Evolutionary conservation across 1,140 invertebrate species (phyloP), one percentile per base, ranked within the genome.

Genomic region (Pseudobourletiella spinata): DNA sequence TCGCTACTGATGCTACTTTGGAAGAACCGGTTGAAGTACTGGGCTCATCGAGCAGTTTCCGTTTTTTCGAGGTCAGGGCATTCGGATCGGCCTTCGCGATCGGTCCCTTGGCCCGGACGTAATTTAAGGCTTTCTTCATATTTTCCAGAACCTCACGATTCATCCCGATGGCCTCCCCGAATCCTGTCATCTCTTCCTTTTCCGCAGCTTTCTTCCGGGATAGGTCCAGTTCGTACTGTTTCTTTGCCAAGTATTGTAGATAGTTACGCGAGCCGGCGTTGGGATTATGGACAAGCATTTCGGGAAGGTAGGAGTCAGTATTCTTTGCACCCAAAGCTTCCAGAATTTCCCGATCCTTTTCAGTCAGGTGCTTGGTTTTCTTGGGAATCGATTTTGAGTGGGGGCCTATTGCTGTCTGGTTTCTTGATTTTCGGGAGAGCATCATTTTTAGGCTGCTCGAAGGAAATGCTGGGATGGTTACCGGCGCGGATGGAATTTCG

Each of bases 61-160:
- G 29, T 30, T 65, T 68, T 25, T 48, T 48, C 6, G 44, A 6
- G n/a, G n/a, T 39, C 22, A 81, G 73, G 55, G 81, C 82, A 71
- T 88, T 86, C 1, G 86, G 86, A 78, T 89, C 80, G 1, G 76
- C 70, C 73, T 82, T 83, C 72, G 80, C 79, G 59, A 84, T 79
- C n/a, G 73, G 81, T 39, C 82, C 86, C 76, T 80, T 83, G 76
- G 79, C 75, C 74, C 79, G 80, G 6, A 84, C 79, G 70, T 79
- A 81, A 64, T 79, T 80, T 11, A 86, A 71, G n/a, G 88, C 88
- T 74, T 83, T 67, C 28, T 66, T 20, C 68, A 70, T 70, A 16
- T 59, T 66, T 16, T 48, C 35, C 51, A 64, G 46, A 26, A 35
- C 22, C 32, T 59, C 48, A 11, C 48, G 32, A 24, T 43, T 58